Conservation (phyloP, 2,888 invertebrate species). For the Disparrhopalites patrizii region DNA sequence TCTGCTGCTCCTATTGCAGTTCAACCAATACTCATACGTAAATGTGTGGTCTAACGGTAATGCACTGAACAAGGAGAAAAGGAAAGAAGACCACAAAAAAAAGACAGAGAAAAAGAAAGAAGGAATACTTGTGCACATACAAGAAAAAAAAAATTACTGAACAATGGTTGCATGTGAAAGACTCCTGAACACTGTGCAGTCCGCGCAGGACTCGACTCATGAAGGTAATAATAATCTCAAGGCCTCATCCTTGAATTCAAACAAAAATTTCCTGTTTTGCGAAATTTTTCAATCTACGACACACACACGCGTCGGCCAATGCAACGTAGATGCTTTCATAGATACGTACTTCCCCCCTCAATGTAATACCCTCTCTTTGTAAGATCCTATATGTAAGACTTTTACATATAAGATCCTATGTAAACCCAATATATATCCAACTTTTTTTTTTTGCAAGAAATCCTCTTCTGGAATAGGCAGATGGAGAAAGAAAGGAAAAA, state of each 20-base stretch:
- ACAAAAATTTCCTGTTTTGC: slow-evolving; percentile 29
- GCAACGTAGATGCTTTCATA: slow-evolving; percentile 13
- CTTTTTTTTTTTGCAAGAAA: too few relatives aligned
- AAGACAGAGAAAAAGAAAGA: not conserved
- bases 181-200: slow-evolving; percentile 28
- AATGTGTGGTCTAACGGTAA: slow-evolving; percentile 20
- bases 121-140: too few relatives aligned
- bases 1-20: too few relatives aligned
- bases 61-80: slow-evolving; percentile 13
- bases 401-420: too few relatives aligned
- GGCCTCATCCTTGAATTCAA: slow-evolving; percentile 28
- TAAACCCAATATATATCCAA: too few relatives aligned
- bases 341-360: too few relatives aligned
- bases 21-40: too few relatives aligned
- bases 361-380: too few relatives aligned
- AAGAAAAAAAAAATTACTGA: too few relatives aligned
- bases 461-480: too few relatives aligned
- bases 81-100: not conserved
- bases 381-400: too few relatives aligned
- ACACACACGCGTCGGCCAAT: slow-evolving; percentile 16
- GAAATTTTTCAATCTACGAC: slow-evolving; percentile 14
- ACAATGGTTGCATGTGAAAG: slow-evolving; percentile 32
- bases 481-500: too few relatives aligned
- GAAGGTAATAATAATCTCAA: slow-evolving; percentile 33
- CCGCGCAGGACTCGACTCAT: slow-evolving; percentile 18